Evolutionary conservation across 1,140 invertebrate species (phyloP).

Genomic region (Atta cephalotes): DNA sequence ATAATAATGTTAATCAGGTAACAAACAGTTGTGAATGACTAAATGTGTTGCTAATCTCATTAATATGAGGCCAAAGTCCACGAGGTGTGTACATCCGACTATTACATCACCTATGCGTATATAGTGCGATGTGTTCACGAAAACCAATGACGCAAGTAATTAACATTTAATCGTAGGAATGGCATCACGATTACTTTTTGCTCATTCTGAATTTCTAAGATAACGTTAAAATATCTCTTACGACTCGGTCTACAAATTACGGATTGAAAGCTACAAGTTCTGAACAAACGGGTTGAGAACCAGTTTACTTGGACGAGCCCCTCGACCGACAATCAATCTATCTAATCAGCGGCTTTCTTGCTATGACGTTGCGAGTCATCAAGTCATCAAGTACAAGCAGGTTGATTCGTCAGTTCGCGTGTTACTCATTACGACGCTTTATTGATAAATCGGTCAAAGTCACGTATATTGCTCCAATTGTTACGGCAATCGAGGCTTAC

Average conservation of each 20-base stretch:
- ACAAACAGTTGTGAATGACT: not conserved
- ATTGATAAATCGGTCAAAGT: conserved; percentile 61
- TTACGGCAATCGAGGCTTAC: conserved; percentile 40
- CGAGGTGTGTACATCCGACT: not conserved
- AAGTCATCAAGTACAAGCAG: conserved; percentile 35
- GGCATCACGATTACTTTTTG: not conserved
- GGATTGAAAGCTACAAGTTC: too few species aligned
- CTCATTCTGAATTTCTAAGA: not conserved
- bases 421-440: conserved; percentile 46
- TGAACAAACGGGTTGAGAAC: conserved; percentile 56
- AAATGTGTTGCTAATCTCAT: conserved; percentile 8
- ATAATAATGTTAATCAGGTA: conserved; percentile 7
- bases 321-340: conserved; percentile 61
- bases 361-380: conserved; percentile 35
- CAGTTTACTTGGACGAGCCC: conserved; percentile 68
- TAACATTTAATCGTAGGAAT: not conserved
- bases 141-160: not conserved
- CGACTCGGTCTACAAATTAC: not conserved
- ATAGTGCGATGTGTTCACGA: conserved; percentile 8
- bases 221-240: not conserved
- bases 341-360: conserved; percentile 68
- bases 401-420: conserved; percentile 35
- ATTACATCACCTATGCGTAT: conserved; percentile 7
- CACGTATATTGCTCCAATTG: conserved; percentile 45
- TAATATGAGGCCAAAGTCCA: conserved; percentile 19